Percentiles rank a stretch among this genome's conserved stretches.
Evolutionary conservation across 2,113 vertebrate genomes (phyloP).

Genomic region (Acanthisitta chloris): DNA sequence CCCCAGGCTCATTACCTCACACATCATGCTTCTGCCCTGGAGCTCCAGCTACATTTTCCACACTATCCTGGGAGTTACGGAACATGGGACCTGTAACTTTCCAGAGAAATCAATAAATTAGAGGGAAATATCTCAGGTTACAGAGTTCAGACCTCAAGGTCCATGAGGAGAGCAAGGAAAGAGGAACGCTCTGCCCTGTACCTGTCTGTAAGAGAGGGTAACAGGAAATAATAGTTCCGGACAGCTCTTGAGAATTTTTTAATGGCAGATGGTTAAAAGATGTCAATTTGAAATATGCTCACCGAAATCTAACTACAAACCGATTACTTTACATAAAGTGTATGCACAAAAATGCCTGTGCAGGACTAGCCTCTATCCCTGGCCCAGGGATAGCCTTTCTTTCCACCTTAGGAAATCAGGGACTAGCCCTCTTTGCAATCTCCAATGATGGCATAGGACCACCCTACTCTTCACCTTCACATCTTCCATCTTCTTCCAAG

Average conservation of each 20-base stretch:
- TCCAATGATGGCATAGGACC: neutral
- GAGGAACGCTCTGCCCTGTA: neutral
- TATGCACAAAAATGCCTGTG: neutral
- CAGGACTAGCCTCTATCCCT: neutral
- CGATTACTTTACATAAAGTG: neutral
- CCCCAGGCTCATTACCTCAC: neutral
- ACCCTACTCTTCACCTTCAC: neutral
- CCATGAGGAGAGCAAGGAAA: neutral
- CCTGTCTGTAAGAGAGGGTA: neutral
- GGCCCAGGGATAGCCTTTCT: too few relatives aligned
- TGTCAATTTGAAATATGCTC: neutral
- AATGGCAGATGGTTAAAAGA: neutral
- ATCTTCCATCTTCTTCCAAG: neutral
- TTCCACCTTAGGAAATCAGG: neutral
- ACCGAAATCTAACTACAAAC: neutral
- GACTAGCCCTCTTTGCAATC: neutral
- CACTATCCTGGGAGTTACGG: neutral
- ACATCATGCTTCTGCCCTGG: neutral
- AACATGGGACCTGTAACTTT: neutral
- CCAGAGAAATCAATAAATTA: neutral
- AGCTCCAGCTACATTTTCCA: conserved; percentile 47
- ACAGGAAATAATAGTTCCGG: neutral
- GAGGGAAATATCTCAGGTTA: neutral
- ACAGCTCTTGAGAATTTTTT: neutral
- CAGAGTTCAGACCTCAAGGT: neutral